Percentiles rank a stretch among this genome's conserved stretches.
phyloP scores from a whole-genome alignment of 23 tunicate species.

The Styela plicata region DNA sequence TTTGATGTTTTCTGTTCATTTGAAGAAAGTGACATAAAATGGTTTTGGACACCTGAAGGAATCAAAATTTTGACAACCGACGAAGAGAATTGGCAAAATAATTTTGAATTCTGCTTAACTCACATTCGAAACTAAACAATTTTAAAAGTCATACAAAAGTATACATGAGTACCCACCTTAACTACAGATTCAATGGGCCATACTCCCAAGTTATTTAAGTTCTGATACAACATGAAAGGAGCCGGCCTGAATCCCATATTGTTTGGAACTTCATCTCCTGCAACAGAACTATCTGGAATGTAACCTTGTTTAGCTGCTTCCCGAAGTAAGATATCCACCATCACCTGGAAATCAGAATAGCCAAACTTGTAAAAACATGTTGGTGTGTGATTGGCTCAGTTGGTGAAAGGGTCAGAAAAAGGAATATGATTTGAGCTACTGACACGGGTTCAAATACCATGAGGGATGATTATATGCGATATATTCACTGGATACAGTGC shows the following conservation, averaged over 20 bases:
- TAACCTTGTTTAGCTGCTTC: conserved; percentile 35
- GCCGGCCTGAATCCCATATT: conserved; percentile 55
- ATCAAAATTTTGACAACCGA: too few species aligned
- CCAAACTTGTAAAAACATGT: background rate
- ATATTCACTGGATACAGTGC: too few species aligned
- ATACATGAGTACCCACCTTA: too few species aligned
- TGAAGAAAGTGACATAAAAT: too few species aligned
- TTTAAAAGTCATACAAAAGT: too few species aligned
- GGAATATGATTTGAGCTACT: background rate
- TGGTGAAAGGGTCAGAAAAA: background rate
- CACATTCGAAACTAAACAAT: too few species aligned
- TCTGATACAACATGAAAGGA: conserved; percentile 44
- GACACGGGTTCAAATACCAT: background rate
- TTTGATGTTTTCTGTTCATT: too few species aligned
- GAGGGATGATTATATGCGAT: too few species aligned
- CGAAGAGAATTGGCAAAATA: too few species aligned
- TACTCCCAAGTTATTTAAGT: conserved; percentile 32
- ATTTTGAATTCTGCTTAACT: too few species aligned
- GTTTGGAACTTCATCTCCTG: conserved; percentile 38
- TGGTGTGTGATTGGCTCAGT: background rate
- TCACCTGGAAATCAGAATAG: conserved; percentile 15
- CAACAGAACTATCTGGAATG: conserved; percentile 35
- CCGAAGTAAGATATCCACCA: conserved; percentile 27
- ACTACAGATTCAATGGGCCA: conserved; percentile 51
- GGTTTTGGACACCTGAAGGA: too few species aligned